phyloP scores from a whole-genome alignment of 2,113 vertebrate species.

The Thamnaconus septentrionalis region DNA sequence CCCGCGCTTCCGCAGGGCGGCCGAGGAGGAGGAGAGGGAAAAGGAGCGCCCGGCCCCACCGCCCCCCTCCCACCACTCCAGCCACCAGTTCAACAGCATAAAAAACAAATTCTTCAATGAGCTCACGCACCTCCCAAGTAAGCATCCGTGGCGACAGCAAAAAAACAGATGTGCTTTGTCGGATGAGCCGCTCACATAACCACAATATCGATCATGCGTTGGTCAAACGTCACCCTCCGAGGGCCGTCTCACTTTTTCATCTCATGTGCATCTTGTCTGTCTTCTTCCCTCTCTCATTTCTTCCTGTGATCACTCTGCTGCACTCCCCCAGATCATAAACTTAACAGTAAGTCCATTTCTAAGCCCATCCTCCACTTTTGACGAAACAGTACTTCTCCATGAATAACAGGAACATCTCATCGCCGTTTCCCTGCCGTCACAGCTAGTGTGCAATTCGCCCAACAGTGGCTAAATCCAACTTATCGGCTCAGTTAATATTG shows the following conservation, averaged over 20 bases:
- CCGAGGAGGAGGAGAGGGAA: conserved; percentile 52
- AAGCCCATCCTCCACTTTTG: too few species aligned
- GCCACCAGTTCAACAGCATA: conserved; percentile 73
- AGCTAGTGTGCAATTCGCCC: too few species aligned
- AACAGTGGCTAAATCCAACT: too few species aligned
- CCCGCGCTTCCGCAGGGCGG: conserved; percentile 60
- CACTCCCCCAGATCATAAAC: conserved; percentile 71
- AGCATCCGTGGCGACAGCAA: conserved; percentile 14
- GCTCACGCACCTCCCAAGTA: conserved; percentile 77
- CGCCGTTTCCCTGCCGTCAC: too few species aligned
- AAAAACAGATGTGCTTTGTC: too few species aligned
- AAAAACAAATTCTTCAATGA: conserved; percentile 82
- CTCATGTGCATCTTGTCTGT: not conserved
- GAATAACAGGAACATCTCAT: too few species aligned
- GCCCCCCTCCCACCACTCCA: conserved; percentile 61
- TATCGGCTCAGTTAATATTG: too few species aligned
- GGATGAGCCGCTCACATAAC: not conserved
- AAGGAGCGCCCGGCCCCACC: conserved; percentile 34
- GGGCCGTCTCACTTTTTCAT: conserved; percentile 5
- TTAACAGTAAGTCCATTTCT: conserved; percentile 69
- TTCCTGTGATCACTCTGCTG: conserved; percentile 23
- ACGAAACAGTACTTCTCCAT: too few species aligned
- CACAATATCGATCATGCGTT: not conserved
- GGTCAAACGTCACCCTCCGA: not conserved
- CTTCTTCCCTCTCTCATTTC: conserved; percentile 25